A percentile compares a stretch with the other conserved stretches of the same genome.
These are phyloP conservation scores for Fregetta grallaria DNA, from an alignment of 2,113 vertebrate species.

Conservation along the genomic window DNA sequence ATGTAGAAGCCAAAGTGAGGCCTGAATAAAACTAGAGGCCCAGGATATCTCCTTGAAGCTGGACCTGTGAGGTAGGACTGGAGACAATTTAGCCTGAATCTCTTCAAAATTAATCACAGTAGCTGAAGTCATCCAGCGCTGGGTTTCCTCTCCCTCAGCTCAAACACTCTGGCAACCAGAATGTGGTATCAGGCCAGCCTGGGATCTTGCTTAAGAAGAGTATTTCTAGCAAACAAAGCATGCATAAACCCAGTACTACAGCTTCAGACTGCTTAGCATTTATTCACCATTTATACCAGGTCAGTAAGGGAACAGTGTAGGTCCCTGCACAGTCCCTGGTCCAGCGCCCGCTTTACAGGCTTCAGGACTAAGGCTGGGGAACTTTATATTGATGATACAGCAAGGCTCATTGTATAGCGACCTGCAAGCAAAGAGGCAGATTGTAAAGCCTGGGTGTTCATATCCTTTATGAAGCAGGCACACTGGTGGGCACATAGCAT, in stretches of 20 bases:
- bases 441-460: neutral
- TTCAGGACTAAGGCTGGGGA: neutral
- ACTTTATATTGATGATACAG: neutral
- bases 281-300: neutral
- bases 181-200: neutral
- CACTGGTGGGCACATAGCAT: neutral
- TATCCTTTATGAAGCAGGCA: neutral
- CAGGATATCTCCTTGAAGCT: neutral
- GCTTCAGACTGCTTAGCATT: neutral
- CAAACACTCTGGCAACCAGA: neutral
- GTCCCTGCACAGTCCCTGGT: neutral
- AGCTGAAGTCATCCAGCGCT: neutral
- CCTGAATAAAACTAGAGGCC: neutral
- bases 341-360: neutral
- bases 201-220: neutral
- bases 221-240: neutral
- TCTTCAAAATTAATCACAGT: neutral
- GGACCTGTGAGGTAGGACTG: neutral
- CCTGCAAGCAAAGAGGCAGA: neutral
- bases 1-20: neutral
- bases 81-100: neutral
- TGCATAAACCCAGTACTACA: neutral
- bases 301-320: neutral
- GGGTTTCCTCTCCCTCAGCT: neutral
- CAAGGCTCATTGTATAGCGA: fast-evolving